Base-by-base conservation (phyloP, 2,113 vertebrate genomes). In the Cyanocitta stelleri region DNA sequence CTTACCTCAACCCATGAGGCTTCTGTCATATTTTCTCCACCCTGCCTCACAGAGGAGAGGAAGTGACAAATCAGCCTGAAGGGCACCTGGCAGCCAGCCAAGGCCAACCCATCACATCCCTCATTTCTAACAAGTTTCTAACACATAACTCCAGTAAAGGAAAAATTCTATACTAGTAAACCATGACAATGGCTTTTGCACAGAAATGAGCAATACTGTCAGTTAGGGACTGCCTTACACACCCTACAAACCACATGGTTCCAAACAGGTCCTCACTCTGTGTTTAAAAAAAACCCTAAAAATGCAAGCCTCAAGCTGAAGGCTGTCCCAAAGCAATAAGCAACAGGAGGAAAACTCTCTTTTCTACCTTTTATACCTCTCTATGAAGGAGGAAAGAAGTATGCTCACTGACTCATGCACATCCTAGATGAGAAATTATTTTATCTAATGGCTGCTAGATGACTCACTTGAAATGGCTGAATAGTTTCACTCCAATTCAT, bases 41-140 rank as follows among this genome's bases (percentile, higher is more conserved):
- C 2, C 26, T 5, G 6, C 20, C 27, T 29, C 1, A 3, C 1
- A 54, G 27, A 39, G 30, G 12, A 75, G 5, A 3, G 4, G 10
- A 3, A 67, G 16, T 27, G 37, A 44, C 5, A 55, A 16, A 67
- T 13, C 15, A 44, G 30, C 52, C 52, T 66, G 52, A 37, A 1
- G 1, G 15, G 13, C 32, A 62, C 15, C 30, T 56, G 41, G 26
- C 30, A 69, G 33, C 13, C 52, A 95, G 16, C 10, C 52, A 87
- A 61, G n/a, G 18, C 80, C 63, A 94, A 49, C 8, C 16, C 22
- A 86, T 11, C 46, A 71, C 13, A 19, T 16, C 5, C 8, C 8
- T 59, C 19, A 74, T 64, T 56, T 90, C 26, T 51, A 61, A 77
- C 13, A 66, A 55, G 33, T 71, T 54, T 56, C 13, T 56, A 48